Conservation (phyloP, 2,113 vertebrate species). For the Brachypodius melanocephalos region DNA sequence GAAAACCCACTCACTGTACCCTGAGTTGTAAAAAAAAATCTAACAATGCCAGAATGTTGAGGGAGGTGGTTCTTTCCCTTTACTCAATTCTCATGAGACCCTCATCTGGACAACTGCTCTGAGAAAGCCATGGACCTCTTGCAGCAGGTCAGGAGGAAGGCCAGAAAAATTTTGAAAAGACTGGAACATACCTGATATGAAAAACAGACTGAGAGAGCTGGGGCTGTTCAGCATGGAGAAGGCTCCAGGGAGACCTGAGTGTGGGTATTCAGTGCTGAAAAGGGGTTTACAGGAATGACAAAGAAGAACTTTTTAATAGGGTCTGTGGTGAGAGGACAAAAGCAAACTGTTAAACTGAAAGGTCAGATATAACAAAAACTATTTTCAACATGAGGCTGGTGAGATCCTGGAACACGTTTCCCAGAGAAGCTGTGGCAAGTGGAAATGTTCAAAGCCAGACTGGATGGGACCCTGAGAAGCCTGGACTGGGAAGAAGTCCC, state of each 20-base stretch:
- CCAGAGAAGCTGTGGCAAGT: not conserved
- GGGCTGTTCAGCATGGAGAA: not conserved
- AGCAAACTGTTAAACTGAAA: not conserved
- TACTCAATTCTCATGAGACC: not conserved
- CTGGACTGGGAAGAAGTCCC: not conserved
- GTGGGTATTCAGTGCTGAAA: not conserved
- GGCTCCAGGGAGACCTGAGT: not conserved
- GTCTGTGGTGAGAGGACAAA: not conserved
- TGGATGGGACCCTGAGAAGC: not conserved
- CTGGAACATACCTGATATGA: not conserved
- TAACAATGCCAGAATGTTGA: no score
- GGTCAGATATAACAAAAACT: not conserved
- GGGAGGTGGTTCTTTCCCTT: not conserved
- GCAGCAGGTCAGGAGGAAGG: not conserved
- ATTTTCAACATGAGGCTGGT: accelerated
- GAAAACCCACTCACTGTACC: not conserved
- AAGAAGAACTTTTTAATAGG: not conserved
- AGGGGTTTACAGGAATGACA: accelerated
- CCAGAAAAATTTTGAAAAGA: not conserved
- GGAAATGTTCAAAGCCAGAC: not conserved
- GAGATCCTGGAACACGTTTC: not conserved
- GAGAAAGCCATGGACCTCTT: not conserved
- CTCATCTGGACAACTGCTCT: not conserved
- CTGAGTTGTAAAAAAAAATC: not conserved
- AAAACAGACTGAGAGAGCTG: not conserved